Evolutionary conservation across 2,888 invertebrate species (phyloP).

Genomic region (Macrosoma leucophasiata): DNA sequence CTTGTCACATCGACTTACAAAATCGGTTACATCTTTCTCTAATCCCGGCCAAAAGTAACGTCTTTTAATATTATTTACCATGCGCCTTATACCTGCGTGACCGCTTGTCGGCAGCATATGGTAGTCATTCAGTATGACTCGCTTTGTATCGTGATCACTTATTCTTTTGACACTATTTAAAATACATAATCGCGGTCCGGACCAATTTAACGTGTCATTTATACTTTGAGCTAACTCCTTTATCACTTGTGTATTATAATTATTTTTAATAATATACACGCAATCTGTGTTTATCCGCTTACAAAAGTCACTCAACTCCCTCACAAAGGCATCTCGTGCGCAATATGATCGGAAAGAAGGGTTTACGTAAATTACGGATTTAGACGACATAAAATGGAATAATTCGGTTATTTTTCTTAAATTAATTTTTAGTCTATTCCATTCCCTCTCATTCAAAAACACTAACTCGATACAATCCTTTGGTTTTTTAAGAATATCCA

Average conservation of each 20-base stretch:
- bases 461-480: no score
- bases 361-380: conserved; percentile 7
- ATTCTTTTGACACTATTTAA: conserved; percentile 1
- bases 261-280: conserved; percentile 3
- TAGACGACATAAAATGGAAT: conserved; percentile 3
- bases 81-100: conserved; percentile 14
- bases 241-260: conserved; percentile 8
- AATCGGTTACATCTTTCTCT: conserved; percentile 16
- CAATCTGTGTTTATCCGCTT: conserved; percentile 4
- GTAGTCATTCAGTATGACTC: conserved; percentile 9
- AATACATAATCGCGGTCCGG: conserved; percentile 1
- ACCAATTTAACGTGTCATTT: background rate
- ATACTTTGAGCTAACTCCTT: conserved; percentile 4
- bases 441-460: no score
- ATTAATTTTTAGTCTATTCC: no score
- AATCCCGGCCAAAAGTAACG: conserved; percentile 16
- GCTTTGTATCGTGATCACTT: background rate
- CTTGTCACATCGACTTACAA: conserved; percentile 16
- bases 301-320: conserved; percentile 12
- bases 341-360: conserved; percentile 12
- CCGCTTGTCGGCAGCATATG: conserved; percentile 17
- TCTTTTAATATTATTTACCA: conserved; percentile 15
- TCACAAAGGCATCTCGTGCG: conserved; percentile 14
- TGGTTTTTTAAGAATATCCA: conserved; percentile 5
- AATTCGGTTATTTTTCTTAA: no score